Conservation (phyloP, 2,113 vertebrate species). For the Hydrochoerus hydrochaeris region DNA sequence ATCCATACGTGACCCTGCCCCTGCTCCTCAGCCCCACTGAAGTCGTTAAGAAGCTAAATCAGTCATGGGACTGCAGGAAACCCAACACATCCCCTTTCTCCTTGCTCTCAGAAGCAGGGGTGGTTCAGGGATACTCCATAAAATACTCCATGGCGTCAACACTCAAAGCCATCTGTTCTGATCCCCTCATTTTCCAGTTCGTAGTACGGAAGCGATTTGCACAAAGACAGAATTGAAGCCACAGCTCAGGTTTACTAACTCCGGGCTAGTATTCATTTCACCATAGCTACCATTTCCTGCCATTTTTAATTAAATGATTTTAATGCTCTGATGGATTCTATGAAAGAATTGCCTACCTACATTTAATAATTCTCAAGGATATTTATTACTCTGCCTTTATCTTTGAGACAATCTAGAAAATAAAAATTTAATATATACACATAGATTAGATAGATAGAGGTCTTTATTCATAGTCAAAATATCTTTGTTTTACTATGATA, state of each 20-base stretch:
- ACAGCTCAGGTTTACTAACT: neutral
- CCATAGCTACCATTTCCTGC: neutral
- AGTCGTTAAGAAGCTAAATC: neutral
- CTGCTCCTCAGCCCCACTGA: neutral
- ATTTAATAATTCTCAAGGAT: slow-evolving; percentile 16
- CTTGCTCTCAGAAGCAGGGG: neutral
- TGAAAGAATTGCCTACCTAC: neutral
- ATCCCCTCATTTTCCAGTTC: neutral
- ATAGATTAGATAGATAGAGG: neutral
- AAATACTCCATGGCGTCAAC: neutral
- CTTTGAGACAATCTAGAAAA: slow-evolving; percentile 28
- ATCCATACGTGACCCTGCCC: too few relatives aligned
- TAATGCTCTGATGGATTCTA: neutral
- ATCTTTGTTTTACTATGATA: neutral
- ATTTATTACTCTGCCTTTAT: neutral
- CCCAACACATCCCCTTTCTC: neutral
- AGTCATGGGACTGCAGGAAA: neutral
- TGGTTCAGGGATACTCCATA: neutral
- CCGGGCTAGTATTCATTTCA: neutral
- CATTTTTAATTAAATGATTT: neutral
- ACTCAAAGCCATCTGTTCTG: neutral
- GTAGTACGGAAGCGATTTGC: neutral
- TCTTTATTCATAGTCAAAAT: slow-evolving; percentile 4
- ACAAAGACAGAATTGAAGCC: neutral
- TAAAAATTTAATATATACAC: neutral